phyloP scores from a whole-genome alignment of 1,140 invertebrate species.

The Drosophila kohkoa region DNA sequence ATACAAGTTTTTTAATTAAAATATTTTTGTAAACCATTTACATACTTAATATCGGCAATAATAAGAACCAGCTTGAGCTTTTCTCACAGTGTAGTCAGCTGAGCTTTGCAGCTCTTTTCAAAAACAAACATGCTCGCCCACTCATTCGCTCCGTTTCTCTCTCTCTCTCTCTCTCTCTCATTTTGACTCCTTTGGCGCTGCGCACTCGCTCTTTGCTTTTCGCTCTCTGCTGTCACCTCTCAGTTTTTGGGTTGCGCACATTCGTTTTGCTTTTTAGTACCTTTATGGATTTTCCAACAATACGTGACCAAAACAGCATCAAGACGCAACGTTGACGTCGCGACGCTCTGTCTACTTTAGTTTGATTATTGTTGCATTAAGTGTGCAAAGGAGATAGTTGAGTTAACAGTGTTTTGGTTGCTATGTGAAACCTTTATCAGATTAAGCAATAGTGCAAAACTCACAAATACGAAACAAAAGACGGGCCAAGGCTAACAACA shows the following conservation, averaged over 20 bases:
- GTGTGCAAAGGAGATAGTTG: constrained; percentile 21
- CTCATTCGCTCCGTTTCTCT: not conserved
- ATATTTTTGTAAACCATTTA: not conserved
- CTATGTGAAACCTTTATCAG: constrained; percentile 47
- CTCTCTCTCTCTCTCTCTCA: constrained; percentile 12
- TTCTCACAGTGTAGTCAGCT: constrained; percentile 16
- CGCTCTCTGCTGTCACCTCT: constrained; percentile 36
- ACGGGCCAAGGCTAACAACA: constrained; percentile 45
- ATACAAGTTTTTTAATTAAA: no score
- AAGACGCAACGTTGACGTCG: not conserved
- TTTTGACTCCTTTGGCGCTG: constrained; percentile 13
- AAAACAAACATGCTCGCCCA: not conserved
- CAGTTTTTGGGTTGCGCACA: constrained; percentile 23
- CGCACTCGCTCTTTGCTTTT: not conserved
- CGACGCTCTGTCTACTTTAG: constrained; percentile 1
- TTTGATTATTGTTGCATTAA: constrained; percentile 14
- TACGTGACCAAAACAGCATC: constrained; percentile 71
- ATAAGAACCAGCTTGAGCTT: not conserved
- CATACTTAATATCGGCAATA: not conserved
- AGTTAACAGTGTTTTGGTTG: constrained; percentile 22
- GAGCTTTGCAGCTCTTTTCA: not conserved
- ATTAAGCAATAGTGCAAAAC: constrained; percentile 31
- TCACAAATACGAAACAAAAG: not conserved
- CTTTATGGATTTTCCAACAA: constrained; percentile 76
- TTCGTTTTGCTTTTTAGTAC: constrained; percentile 26